These are phyloP conservation scores for Dasypogon diadema DNA, from an alignment of 2,888 invertebrate genomes.

Conservation along the genomic window DNA sequence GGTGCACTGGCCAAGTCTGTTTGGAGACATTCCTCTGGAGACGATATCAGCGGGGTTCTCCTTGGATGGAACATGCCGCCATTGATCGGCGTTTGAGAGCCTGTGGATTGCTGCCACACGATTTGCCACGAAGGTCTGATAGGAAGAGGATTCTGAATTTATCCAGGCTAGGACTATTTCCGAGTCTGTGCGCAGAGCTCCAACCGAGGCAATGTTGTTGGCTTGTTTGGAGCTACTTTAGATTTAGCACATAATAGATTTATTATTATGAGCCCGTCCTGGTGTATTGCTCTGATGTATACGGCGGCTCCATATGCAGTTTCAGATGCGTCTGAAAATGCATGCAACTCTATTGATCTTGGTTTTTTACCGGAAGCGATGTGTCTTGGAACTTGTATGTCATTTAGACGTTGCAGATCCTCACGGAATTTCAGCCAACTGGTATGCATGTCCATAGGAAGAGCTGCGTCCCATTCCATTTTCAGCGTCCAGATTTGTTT, in stretches of 20 bases:
- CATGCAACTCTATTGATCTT: neutral
- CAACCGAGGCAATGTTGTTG: conserved; percentile 57
- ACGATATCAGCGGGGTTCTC: conserved; percentile 53
- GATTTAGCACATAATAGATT: conserved; percentile 47
- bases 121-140: conserved; percentile 43
- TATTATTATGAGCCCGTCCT: conserved; percentile 46
- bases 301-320: conserved; percentile 27
- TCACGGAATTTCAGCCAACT: too few relatives aligned
- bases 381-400: neutral
- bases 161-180: conserved; percentile 45
- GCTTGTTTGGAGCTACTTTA: conserved; percentile 53
- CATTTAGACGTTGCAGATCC: neutral
- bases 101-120: conserved; percentile 29
- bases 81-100: conserved; percentile 13
- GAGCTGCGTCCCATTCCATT: too few relatives aligned
- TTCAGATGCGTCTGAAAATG: conserved; percentile 34
- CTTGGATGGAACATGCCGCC: conserved; percentile 40
- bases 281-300: conserved; percentile 21
- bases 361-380: neutral
- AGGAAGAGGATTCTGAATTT: conserved; percentile 11
- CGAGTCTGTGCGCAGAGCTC: conserved; percentile 55
- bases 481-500: too few relatives aligned
- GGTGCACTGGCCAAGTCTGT: conserved; percentile 40
- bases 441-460: too few relatives aligned
- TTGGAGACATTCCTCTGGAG: conserved; percentile 47